Percentiles rank a stretch among this genome's conserved stretches.
These are phyloP conservation scores for Camponotus pennsylvanicus DNA, from an alignment of 1,140 invertebrate species.

Conservation along the genomic window DNA sequence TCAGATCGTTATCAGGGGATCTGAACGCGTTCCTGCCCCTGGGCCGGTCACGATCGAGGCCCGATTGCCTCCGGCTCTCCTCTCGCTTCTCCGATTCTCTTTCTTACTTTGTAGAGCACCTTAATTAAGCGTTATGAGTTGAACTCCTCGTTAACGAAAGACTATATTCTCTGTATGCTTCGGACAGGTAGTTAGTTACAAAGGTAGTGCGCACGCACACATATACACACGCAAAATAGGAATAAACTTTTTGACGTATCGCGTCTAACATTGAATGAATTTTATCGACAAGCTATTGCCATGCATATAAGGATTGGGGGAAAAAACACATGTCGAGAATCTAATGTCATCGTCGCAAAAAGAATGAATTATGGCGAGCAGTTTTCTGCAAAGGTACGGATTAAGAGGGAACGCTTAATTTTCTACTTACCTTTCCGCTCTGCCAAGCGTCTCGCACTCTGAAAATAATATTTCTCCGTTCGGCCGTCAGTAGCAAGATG, in stretches of 20 bases:
- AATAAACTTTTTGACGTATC: background rate
- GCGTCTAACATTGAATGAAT: constrained; percentile 15
- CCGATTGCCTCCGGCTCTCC: constrained; percentile 67
- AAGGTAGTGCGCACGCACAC: background rate
- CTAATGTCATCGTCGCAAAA: background rate
- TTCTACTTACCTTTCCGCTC: constrained; percentile 33
- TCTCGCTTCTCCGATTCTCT: constrained; percentile 63
- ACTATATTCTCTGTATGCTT: constrained; percentile 63
- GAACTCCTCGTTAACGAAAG: constrained; percentile 84
- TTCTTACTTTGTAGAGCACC: constrained; percentile 79
- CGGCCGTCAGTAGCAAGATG: constrained; percentile 80
- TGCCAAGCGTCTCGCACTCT: constrained; percentile 8
- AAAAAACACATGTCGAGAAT: constrained; percentile 2
- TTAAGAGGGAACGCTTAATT: constrained; percentile 51
- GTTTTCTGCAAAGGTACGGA: constrained; percentile 36
- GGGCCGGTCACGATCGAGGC: constrained; percentile 84
- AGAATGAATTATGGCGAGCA: background rate
- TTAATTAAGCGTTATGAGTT: constrained; percentile 87
- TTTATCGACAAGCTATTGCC: constrained; percentile 27
- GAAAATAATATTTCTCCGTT: constrained; percentile 79
- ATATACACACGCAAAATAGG: background rate
- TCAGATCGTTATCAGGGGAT: constrained; percentile 85
- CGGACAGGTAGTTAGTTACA: constrained; percentile 76
- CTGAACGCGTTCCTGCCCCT: constrained; percentile 84
- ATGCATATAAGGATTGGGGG: background rate